A percentile compares a stretch with the other conserved stretches of the same genome.
Evolutionary conservation across 2,113 vertebrate species (phyloP).

Genomic region (Falco punctatus): DNA sequence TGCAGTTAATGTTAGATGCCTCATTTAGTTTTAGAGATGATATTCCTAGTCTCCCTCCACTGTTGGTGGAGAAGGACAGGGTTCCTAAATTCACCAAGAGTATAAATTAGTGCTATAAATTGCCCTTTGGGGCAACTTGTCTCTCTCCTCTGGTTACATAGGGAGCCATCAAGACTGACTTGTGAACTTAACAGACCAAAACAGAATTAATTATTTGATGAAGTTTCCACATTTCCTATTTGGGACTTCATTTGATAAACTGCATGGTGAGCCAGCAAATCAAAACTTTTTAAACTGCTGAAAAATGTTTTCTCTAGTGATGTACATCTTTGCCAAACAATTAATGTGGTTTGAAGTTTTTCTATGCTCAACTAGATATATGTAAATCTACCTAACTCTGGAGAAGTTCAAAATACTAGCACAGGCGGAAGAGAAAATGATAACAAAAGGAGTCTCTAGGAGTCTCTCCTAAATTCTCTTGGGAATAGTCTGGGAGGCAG

Average conservation of each 20-base stretch:
- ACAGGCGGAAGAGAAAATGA: neutral
- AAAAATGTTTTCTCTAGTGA: neutral
- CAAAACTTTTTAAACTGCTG: neutral
- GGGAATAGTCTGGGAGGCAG: neutral
- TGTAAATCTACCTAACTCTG: neutral
- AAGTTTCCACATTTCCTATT: neutral
- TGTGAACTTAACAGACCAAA: neutral
- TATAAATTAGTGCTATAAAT: neutral
- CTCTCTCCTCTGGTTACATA: neutral
- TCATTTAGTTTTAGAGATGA: neutral
- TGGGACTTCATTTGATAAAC: constrained; percentile 19
- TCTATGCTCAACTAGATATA: neutral
- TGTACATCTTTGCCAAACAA: constrained; percentile 5
- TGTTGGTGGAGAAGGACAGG: neutral
- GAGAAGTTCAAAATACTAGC: neutral
- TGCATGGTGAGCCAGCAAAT: neutral
- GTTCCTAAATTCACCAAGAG: neutral
- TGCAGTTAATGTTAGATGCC: neutral
- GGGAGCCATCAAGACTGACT: neutral
- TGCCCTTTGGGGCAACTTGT: neutral
- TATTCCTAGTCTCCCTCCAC: neutral
- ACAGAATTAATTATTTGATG: constrained; percentile 1
- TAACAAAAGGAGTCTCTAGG: neutral
- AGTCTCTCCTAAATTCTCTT: neutral
- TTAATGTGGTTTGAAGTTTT: neutral